Base-by-base conservation (phyloP, 92 coral and sea anemone species). In the Epizoanthus scotinus region DNA sequence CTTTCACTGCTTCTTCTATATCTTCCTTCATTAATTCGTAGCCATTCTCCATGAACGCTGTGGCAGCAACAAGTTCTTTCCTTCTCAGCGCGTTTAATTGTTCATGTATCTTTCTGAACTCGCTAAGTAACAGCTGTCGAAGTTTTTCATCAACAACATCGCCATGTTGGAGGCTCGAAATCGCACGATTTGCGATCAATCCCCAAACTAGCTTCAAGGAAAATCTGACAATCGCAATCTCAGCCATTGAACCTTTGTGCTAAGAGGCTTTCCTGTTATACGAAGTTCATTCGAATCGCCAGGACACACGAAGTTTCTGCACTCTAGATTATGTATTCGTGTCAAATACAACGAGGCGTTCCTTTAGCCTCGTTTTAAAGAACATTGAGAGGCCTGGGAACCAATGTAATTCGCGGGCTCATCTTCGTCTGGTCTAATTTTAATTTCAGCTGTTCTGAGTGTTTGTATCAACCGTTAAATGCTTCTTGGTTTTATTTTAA, bases 21-120 rank as follows among this genome's bases (percentile, higher is more conserved):
- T 95, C 99, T 50, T 87, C 93, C 66, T 89, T 84, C 25, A 93
- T 73, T 58, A 95, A 66, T 73, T 93, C 98, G 65, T 95, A 95
- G 61, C 98, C 99, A 79, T 95, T 95, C 81, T 95, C 99, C 99
- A 95, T 95, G 50, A 95, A 95, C 2, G 99, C 93, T 21, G 89
- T 83, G 20, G 99, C 94, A 61, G 96, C 99, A 22, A 93, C 90
- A 15, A 95, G 95, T 40, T 95, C 99, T 87, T 95, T 95, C 78
- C 99, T 73, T 29, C 99, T 86, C 29, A 95, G 84, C 14, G 90
- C 97, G 79, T 89, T 90, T 54, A 95, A 63, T 29, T 92, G 88
- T 34, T 95, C 98, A 66, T 91, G 99, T 14, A 95, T 81, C 71
- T 92, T 91, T 74, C 93, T 90, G 73, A 95, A 95, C 50, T 95